These are phyloP conservation scores for Craterocephalus amniculus DNA, from an alignment of 2,797 vertebrate genomes.

Conservation along the genomic window DNA sequence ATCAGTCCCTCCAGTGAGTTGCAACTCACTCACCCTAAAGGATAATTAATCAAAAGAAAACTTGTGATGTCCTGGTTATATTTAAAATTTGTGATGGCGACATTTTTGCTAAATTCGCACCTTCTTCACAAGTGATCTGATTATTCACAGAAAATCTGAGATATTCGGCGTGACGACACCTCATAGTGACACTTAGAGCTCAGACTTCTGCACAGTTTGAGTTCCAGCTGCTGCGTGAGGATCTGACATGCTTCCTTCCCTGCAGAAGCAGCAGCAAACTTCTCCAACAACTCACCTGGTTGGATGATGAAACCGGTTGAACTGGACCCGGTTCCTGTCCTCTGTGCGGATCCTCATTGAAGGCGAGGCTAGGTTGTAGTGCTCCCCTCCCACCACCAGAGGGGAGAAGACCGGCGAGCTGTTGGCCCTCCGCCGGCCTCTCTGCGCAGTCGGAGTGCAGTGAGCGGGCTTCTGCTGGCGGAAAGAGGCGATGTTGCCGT, in stretches of 20 bases:
- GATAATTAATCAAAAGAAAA: no score
- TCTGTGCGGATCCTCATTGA: conserved; percentile 66
- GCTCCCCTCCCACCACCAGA: conserved; percentile 80
- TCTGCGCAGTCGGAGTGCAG: conserved; percentile 28
- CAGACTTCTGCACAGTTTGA: background rate
- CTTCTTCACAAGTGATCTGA: background rate
- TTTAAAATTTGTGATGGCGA: no score
- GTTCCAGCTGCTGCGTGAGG: background rate
- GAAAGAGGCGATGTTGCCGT: conserved; percentile 58
- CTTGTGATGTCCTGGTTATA: no score
- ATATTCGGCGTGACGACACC: background rate
- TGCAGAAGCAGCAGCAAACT: background rate
- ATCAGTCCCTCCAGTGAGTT: no score
- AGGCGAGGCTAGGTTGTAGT: conserved; percentile 78
- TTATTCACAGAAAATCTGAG: background rate
- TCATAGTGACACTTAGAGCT: background rate
- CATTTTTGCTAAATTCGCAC: background rate
- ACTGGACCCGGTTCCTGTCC: conserved; percentile 62
- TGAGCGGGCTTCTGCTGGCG: conserved; percentile 64
- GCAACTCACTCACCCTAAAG: no score
- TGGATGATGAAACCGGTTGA: conserved; percentile 69
- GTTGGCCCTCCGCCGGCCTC: conserved; percentile 74
- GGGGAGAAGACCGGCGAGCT: conserved; percentile 78
- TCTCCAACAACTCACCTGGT: conserved; percentile 58
- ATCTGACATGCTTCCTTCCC: background rate